phyloP scores from a whole-genome alignment of 2,888 invertebrate species.

The Petrolisthes manimaculis region DNA sequence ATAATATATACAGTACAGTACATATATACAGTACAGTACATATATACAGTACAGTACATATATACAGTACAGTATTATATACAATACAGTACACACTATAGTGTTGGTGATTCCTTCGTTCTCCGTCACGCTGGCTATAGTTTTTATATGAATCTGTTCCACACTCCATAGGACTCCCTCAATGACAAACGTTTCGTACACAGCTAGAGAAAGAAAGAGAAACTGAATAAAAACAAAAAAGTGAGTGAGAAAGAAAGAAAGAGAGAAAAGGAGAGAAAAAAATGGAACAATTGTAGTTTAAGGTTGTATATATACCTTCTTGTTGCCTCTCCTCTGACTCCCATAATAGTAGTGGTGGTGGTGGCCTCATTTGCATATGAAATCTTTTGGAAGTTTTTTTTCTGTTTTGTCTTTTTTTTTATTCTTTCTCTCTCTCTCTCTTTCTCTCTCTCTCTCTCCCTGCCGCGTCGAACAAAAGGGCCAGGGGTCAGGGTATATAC shows the following conservation, averaged over 20 bases:
- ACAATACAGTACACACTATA: too few relatives aligned
- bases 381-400: conserved; percentile 37
- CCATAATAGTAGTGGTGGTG: conserved; percentile 23
- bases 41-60: too few relatives aligned
- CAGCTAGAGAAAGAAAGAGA: too few relatives aligned
- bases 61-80: too few relatives aligned
- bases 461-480: conserved; percentile 6
- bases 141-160: too few relatives aligned
- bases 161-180: too few relatives aligned
- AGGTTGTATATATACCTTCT: conserved; percentile 20
- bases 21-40: too few relatives aligned
- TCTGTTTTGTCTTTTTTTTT: conserved; percentile 5
- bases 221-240: too few relatives aligned
- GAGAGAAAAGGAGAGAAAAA: background rate
- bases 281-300: conserved; percentile 23
- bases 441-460: conserved; percentile 1
- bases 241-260: background rate
- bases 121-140: background rate
- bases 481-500: background rate
- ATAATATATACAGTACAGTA: too few relatives aligned
- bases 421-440: background rate
- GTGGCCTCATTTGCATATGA: conserved; percentile 50
- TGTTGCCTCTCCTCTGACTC: conserved; percentile 14
- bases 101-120: background rate
- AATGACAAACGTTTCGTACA: conserved; percentile 5